These are phyloP conservation scores for Pristionchus fissidentatus DNA, from an alignment of 2,888 invertebrate genomes.

Conservation along the genomic window DNA sequence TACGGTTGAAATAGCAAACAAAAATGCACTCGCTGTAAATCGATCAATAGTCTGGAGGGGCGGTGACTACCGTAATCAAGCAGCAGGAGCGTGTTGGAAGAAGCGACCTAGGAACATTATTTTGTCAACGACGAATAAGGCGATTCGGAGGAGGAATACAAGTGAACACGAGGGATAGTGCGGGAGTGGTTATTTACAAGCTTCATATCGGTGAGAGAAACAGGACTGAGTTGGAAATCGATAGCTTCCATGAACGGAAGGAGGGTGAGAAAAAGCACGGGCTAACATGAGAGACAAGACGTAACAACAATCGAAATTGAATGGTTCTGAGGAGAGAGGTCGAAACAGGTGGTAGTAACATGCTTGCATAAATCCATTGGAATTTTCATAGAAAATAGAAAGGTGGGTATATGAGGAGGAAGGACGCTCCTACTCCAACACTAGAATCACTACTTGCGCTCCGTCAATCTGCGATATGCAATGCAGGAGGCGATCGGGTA, in stretches of 20 bases:
- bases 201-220: constrained; percentile 7
- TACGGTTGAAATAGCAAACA: too few relatives aligned
- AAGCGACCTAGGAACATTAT: too few relatives aligned
- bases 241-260: neutral
- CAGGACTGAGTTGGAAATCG: constrained; percentile 14
- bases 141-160: neutral
- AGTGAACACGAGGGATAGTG: neutral
- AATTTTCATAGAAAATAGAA: neutral
- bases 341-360: neutral
- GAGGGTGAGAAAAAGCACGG: neutral
- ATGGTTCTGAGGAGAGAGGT: neutral
- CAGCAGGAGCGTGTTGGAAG: neutral
- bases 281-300: neutral
- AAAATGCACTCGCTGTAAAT: neutral
- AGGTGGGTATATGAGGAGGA: neutral
- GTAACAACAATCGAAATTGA: neutral
- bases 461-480: constrained; percentile 42
- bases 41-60: too few relatives aligned
- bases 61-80: constrained; percentile 4
- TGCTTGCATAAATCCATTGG: neutral
- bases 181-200: constrained; percentile 20
- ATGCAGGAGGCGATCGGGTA: constrained; percentile 19
- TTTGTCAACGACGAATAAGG: too few relatives aligned
- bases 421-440: neutral
- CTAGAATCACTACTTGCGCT: neutral